Evolutionary conservation across 2,888 invertebrate genomes (phyloP).

Genomic region (Hyppa rectilinea): DNA sequence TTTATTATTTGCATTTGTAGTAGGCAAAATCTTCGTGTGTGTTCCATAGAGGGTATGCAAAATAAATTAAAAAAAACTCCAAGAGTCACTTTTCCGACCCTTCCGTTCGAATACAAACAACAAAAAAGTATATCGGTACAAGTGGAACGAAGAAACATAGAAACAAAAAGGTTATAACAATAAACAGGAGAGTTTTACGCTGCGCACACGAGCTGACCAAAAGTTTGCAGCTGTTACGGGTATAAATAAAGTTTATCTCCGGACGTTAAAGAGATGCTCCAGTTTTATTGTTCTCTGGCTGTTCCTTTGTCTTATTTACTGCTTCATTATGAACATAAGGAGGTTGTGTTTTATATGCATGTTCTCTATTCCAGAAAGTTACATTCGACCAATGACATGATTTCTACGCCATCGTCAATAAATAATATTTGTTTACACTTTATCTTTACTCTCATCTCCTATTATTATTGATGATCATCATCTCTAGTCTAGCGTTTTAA

Average conservation of each 20-base stretch:
- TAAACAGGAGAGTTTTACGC: conserved; percentile 76
- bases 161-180: conserved; percentile 84
- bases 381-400: conserved; percentile 30
- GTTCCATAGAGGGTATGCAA: conserved; percentile 67
- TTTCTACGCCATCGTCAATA: neutral
- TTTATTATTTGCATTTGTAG: conserved; percentile 31
- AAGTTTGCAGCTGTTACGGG: conserved; percentile 90
- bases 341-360: conserved; percentile 38
- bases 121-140: conserved; percentile 70
- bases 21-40: conserved; percentile 73
- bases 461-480: neutral
- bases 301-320: conserved; percentile 79
- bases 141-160: conserved; percentile 74
- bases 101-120: conserved; percentile 74
- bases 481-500: neutral
- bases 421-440: neutral
- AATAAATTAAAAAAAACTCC: conserved; percentile 57
- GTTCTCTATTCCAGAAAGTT: conserved; percentile 21
- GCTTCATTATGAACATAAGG: conserved; percentile 39
- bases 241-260: conserved; percentile 90
- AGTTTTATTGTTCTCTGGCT: conserved; percentile 87
- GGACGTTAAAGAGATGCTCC: conserved; percentile 85
- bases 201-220: conserved; percentile 87
- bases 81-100: conserved; percentile 73
- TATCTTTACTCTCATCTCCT: neutral